Conservation (phyloP, 2,113 vertebrate genomes). For the Bagarius yarrelli region DNA sequence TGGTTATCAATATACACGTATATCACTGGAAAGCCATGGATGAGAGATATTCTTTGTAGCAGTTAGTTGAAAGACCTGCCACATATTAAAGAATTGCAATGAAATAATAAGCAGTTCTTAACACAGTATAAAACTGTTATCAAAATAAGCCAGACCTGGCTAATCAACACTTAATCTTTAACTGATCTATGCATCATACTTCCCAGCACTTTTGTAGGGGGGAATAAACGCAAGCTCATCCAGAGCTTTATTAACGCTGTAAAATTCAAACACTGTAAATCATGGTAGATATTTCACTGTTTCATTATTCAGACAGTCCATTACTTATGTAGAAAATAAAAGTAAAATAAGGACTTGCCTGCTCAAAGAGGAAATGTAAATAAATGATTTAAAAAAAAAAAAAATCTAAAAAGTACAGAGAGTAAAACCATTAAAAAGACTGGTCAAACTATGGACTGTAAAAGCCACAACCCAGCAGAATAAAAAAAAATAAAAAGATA, state of each 20-base stretch:
- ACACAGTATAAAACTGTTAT: not conserved
- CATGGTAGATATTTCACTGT: constrained; percentile 9
- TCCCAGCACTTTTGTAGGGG: not conserved
- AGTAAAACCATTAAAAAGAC: constrained; percentile 43
- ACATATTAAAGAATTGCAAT: constrained; percentile 10
- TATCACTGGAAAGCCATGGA: not conserved
- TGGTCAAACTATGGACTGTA: constrained; percentile 12
- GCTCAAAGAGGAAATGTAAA: constrained; percentile 53
- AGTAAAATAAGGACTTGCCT: not conserved
- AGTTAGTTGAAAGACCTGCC: constrained; percentile 21
- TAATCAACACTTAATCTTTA: not conserved
- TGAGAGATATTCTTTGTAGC: constrained; percentile 2
- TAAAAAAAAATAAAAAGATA: constrained; percentile 26
- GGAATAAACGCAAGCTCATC: not conserved
- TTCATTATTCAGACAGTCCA: not conserved
- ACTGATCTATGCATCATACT: not conserved
- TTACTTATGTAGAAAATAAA: not conserved
- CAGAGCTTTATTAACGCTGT: not conserved
- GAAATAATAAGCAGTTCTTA: not conserved
- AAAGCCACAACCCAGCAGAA: constrained; percentile 23
- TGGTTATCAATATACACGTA: not conserved
- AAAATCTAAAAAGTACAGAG: constrained; percentile 13
- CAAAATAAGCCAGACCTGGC: not conserved
- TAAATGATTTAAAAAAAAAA: not conserved
- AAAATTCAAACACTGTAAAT: not conserved